These are phyloP conservation scores for Hydropotes inermis DNA, from an alignment of 2,113 vertebrate genomes.

Conservation along the genomic window DNA sequence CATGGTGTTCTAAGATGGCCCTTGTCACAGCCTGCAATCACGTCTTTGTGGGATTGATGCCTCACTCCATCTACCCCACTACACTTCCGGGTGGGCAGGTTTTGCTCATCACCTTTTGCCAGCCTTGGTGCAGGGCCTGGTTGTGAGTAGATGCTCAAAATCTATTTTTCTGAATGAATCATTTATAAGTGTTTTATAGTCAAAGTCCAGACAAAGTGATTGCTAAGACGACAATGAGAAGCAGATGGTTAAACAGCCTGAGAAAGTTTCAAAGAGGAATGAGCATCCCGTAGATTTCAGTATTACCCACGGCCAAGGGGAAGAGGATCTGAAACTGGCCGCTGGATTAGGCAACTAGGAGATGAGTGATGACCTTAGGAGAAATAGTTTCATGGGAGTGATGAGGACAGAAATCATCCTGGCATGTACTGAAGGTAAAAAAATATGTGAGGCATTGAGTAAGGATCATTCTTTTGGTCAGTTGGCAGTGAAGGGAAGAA, in stretches of 20 bases:
- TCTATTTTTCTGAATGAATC: background rate
- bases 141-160: background rate
- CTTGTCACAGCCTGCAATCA: background rate
- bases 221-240: background rate
- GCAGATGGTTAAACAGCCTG: background rate
- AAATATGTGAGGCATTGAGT: background rate
- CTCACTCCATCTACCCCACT: no score
- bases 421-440: background rate
- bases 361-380: background rate
- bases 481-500: background rate
- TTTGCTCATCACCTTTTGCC: background rate
- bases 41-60: background rate
- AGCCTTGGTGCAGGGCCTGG: background rate
- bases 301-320: fast-evolving
- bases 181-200: background rate
- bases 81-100: background rate
- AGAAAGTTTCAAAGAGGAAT: background rate
- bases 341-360: background rate
- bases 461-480: background rate
- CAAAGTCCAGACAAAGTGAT: background rate
- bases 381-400: background rate
- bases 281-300: background rate
- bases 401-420: background rate
- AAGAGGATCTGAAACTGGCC: background rate
- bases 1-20: background rate